Evolutionary conservation across 2,113 vertebrate genomes (phyloP), one percentile per base, ranked within the genome.

Genomic region (Mungos mungo): DNA sequence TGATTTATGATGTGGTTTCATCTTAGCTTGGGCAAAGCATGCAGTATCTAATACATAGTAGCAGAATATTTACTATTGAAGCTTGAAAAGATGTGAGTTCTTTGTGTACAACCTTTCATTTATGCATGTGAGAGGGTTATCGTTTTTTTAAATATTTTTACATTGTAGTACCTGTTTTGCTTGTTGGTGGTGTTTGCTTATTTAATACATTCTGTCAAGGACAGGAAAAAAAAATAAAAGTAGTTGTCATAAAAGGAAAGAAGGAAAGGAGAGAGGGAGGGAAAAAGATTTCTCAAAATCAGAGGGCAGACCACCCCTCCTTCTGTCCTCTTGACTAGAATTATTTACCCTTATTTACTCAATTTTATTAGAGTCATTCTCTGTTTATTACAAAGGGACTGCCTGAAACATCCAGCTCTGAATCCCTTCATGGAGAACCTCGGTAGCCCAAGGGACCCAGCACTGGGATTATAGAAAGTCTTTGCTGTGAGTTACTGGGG

Each of bases 241-340:
- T 52, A 77, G 69, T 60, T 60, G 47, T 57, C 47, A 23, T 50
- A n/a, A 50, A 85, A 47, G 15, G 33, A 50, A 8, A 12, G 21
- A 54, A 76, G 13, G 45, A 31, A 29, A 23, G 29, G 8, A 72
- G 1, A 27, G 21, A 76, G 25, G 5, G 16, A 27, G 4, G 25
- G 77, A 71, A 12, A 16, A 81, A 35, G 7, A 18, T 4, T 54
- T 77, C 15, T 87, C 82, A 65, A 83, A 66, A 19, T 33, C 29
- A 11, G 33, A 47, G 29, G 29, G 3, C 31, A 50, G 19, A 45
- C 19, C 19, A 1, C 21, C 50, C 18, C n/a, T 31, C 80, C 12
- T 69, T 13, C 12, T 27, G 27, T 7, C 50, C 35, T 66, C 29
- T 2, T 5, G 23, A 15, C 8, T 27, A 31, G 0, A 2, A 6